Conservation (phyloP, 2,113 vertebrate species). For the Phrynosoma platyrhinos region DNA sequence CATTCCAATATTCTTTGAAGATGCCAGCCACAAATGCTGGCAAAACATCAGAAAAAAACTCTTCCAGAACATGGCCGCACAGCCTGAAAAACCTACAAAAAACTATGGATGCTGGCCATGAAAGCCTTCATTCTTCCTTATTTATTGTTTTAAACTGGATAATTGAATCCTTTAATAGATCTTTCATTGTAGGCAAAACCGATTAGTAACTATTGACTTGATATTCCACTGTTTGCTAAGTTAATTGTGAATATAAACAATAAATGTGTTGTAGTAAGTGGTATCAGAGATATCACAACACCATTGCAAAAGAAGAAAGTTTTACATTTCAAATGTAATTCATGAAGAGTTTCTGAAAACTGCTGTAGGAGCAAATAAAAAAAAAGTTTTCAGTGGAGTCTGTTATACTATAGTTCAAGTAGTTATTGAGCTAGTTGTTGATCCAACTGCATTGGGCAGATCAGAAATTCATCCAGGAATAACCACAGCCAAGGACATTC, state of each 20-base stretch:
- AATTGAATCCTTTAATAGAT: too few relatives aligned
- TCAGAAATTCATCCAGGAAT: slow-evolving; percentile 6
- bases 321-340: slow-evolving; percentile 12
- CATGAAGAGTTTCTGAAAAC: not conserved
- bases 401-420: not conserved
- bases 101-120: too few relatives aligned
- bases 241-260: slow-evolving; percentile 14
- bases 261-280: slow-evolving; percentile 4
- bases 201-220: not conserved
- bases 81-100: too few relatives aligned
- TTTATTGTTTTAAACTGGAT: too few relatives aligned
- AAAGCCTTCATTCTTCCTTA: too few relatives aligned
- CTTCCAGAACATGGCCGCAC: too few relatives aligned
- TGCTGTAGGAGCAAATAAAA: not conserved
- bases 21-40: too few relatives aligned
- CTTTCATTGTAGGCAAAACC: not conserved
- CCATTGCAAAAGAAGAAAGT: not conserved
- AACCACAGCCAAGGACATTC: not conserved
- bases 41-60: too few relatives aligned
- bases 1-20: too few relatives aligned
- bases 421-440: not conserved
- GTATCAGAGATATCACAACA: not conserved
- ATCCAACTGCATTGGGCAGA: not conserved
- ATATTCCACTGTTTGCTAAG: not conserved
- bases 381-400: not conserved